These are phyloP conservation scores for Caenorhabditis briggsae DNA, from an alignment of 1,140 invertebrate genomes.

Conservation along the genomic window DNA sequence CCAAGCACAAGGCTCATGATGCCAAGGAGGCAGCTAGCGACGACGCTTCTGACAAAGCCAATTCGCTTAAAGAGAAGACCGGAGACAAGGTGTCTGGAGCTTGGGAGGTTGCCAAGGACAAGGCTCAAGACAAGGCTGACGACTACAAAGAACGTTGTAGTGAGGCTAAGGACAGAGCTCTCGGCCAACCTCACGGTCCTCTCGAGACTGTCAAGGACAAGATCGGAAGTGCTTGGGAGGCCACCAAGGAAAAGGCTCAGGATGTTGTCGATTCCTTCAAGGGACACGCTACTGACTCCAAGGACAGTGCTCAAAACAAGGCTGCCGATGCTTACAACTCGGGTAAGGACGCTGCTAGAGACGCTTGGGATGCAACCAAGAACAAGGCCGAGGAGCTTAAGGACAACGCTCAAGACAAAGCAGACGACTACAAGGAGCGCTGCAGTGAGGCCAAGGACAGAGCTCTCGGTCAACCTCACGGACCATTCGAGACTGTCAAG, in stretches of 20 bases:
- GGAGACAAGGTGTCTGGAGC: slow-evolving; percentile 23
- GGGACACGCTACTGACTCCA: slow-evolving; percentile 4
- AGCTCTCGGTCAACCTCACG: too few species aligned
- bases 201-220: not conserved
- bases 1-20: not conserved
- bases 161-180: not conserved
- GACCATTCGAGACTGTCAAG: not conserved
- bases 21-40: not conserved
- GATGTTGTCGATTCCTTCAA: slow-evolving; percentile 1
- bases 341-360: not conserved
- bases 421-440: not conserved
- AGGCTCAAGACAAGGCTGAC: not conserved
- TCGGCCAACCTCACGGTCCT: too few species aligned
- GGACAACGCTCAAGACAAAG: not conserved
- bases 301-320: not conserved
- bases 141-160: too few species aligned
- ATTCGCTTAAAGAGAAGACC: not conserved
- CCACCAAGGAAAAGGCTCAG: not conserved
- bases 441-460: not conserved
- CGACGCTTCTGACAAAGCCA: not conserved
- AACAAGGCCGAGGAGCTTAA: not conserved
- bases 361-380: slow-evolving; percentile 44
- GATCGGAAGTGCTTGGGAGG: not conserved
- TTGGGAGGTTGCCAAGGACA: not conserved
- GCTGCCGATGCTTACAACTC: slow-evolving; percentile 9